Evolutionary conservation across 2,797 vertebrate species (phyloP), one percentile per base, ranked within the genome.

Genomic region (Australoheros facetus): DNA sequence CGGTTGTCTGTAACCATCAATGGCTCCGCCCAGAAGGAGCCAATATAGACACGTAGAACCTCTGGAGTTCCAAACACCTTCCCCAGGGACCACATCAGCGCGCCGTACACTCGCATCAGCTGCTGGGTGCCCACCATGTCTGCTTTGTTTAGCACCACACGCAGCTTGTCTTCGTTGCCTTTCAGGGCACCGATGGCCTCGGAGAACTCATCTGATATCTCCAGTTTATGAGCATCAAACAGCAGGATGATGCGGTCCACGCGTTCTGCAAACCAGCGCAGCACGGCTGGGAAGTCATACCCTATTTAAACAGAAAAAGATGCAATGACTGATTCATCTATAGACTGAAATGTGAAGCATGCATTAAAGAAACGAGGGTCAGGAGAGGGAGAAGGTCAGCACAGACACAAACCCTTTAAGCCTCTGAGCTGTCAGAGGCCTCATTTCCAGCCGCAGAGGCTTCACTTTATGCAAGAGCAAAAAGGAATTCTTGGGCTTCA

Each of bases 51-150:
- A 0, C 98, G 94, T 86, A 99, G 94, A 16, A 99, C 97, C 93
- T 99, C 98, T 0, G 98, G 98, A 2, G 97, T 97, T 83, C 96
- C 94, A 69, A 99, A 97, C 79, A 97, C 97, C 86, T 98, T 98
- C 32, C 98, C 97, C 87, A 99, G 93, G 3, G 97, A 97, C 98
- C 98, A 99, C 98, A 99, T 98, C 81, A 99, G 95, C 0, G 97
- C 98, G 0, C 98, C 98, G 5, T 99, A 99, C 19, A 99, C 97
- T 0, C 97, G 90, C 97, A 99, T 98, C 86, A 98, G 94, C 95
- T 98, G 97, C 94, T 98, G 98, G 4, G 97, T 97, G 77, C 96
- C 97, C 91, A 98, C 97, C 97, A 96, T 96, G 94, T 99, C 98
- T 0, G 98, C 98, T 89, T 99, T 98, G 96, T 99, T 99, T 59